Conservation (phyloP, 2,888 invertebrate genomes). For the Melieria omissa region DNA sequence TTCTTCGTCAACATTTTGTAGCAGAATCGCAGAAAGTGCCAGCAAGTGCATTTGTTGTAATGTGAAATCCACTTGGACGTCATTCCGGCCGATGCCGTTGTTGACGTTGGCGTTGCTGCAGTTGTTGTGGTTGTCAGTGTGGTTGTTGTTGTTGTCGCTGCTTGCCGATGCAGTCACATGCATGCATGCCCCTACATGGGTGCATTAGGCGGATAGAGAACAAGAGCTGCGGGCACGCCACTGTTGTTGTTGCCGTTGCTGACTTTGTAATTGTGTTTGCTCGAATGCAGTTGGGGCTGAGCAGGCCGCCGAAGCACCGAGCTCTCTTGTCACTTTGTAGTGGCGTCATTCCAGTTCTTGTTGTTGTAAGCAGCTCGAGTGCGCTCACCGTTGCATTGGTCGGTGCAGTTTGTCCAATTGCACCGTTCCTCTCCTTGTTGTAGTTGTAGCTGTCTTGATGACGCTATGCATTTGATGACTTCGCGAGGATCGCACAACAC, state of each 20-base stretch:
- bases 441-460: neutral
- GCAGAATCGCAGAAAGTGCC: slow-evolving; percentile 61
- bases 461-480: neutral
- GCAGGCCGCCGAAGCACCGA: too few species aligned
- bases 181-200: slow-evolving; percentile 9
- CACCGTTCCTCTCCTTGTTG: neutral
- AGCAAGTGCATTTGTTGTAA: slow-evolving; percentile 46
- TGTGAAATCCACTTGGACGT: slow-evolving; percentile 16
- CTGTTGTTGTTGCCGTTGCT: neutral
- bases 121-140: slow-evolving; percentile 23
- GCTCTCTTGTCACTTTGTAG: too few species aligned
- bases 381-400: neutral
- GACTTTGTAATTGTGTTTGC: slow-evolving; percentile 7
- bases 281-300: too few species aligned
- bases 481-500: too few species aligned
- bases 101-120: slow-evolving; percentile 15
- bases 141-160: slow-evolving; percentile 23
- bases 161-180: slow-evolving; percentile 32
- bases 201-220: slow-evolving; percentile 12
- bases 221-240: neutral
- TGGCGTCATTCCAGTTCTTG: neutral
- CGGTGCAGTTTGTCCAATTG: neutral
- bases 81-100: slow-evolving; percentile 11
- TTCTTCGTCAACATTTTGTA: slow-evolving; percentile 67
- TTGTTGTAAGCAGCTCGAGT: neutral